Conservation (phyloP, 2,797 vertebrate genomes). For the Esox lucius region DNA sequence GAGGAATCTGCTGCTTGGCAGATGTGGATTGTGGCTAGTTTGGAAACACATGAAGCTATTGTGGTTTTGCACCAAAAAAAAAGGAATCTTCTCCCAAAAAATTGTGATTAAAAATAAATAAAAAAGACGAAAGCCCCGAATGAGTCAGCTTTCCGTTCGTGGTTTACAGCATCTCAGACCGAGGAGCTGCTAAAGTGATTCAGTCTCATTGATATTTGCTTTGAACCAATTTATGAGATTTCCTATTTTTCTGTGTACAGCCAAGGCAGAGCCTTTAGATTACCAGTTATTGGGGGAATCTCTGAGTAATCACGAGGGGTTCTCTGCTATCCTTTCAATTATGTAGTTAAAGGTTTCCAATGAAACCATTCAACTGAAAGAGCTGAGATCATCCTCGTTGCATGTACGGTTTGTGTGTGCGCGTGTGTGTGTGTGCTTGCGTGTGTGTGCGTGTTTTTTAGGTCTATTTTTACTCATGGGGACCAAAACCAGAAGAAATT, state of each 20-base stretch:
- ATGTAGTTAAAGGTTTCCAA: conserved; percentile 69
- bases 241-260: conserved; percentile 27
- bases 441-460: conserved; percentile 15
- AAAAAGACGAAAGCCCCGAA: conserved; percentile 18
- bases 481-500: no score
- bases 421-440: conserved; percentile 26
- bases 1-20: conserved; percentile 38
- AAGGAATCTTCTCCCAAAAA: conserved; percentile 43
- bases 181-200: conserved; percentile 58
- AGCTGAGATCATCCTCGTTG: conserved; percentile 60
- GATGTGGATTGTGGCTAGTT: conserved; percentile 3
- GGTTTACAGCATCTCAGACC: conserved; percentile 49
- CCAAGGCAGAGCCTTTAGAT: conserved; percentile 42
- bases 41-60: conserved; percentile 56
- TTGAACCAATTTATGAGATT: conserved; percentile 58
- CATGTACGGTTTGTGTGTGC: conserved; percentile 46
- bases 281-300: conserved; percentile 68
- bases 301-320: conserved; percentile 68
- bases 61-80: conserved; percentile 34
- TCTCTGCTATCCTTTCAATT: conserved; percentile 73
- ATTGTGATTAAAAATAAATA: conserved; percentile 57
- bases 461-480: no score
- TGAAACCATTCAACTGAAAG: conserved; percentile 55
- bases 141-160: conserved; percentile 67
- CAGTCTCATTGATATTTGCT: conserved; percentile 53